Evolutionary conservation across 1,140 invertebrate species (phyloP).

Genomic region (Penaeus indicus): DNA sequence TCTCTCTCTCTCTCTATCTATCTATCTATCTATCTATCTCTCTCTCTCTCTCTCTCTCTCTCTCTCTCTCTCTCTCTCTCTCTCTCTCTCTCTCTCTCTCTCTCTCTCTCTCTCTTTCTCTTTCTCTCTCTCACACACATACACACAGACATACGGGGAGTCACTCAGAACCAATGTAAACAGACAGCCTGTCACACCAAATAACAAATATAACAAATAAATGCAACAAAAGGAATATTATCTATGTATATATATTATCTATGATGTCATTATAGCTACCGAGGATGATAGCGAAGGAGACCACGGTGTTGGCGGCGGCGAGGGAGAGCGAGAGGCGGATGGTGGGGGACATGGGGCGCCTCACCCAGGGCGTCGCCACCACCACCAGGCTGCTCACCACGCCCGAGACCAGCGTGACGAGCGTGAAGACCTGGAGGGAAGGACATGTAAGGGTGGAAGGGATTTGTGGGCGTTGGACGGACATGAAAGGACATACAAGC

Average conservation of each 20-base stretch:
- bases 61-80: too few species aligned
- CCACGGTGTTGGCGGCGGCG: conserved; percentile 45
- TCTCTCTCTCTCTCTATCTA: too few species aligned
- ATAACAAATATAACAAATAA: background rate
- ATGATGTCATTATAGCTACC: background rate
- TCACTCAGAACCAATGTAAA: background rate
- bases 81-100: too few species aligned
- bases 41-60: too few species aligned
- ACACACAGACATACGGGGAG: background rate
- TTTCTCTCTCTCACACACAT: too few species aligned
- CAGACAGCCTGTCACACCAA: too few species aligned
- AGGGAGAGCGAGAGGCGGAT: conserved; percentile 50
- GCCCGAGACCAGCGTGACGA: conserved; percentile 22
- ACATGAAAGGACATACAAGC: too few species aligned
- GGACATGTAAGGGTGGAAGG: background rate
- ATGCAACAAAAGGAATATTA: background rate
- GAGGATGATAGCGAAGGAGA: conserved; percentile 12
- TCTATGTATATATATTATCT: background rate
- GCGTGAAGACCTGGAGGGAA: conserved; percentile 9
- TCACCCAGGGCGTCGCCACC: conserved; percentile 32
- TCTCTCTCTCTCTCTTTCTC: too few species aligned
- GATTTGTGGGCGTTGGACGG: too few species aligned
- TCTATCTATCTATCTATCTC: too few species aligned
- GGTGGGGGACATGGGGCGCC: conserved; percentile 39
- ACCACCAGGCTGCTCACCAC: conserved; percentile 41